Conservation (phyloP, 2,888 invertebrate genomes). For the Nephrocerus scutellatus region DNA sequence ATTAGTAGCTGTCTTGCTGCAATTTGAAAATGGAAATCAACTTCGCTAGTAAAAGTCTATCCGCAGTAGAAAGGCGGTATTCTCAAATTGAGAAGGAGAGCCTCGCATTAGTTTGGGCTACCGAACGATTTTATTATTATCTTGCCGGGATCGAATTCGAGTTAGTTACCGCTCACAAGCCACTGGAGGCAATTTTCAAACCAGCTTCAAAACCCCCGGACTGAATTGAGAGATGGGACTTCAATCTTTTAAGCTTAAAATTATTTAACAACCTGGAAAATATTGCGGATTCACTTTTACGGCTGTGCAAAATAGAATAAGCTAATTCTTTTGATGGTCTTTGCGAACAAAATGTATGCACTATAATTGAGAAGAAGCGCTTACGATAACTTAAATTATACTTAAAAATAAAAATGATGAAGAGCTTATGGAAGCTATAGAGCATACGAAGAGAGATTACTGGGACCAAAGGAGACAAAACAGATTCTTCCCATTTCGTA, state of each 20-base stretch:
- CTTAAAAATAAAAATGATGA: neutral
- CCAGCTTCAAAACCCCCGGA: slow-evolving; percentile 2
- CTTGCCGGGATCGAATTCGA: too few species aligned
- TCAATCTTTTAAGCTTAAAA: slow-evolving; percentile 2
- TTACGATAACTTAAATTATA: slow-evolving; percentile 1
- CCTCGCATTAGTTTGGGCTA: too few species aligned
- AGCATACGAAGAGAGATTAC: too few species aligned
- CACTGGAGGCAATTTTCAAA: too few species aligned
- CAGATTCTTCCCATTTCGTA: too few species aligned
- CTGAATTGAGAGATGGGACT: slow-evolving; percentile 8
- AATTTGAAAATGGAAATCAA: too few species aligned
- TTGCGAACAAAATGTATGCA: neutral
- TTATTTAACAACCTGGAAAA: slow-evolving; percentile 1
- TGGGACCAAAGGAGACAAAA: too few species aligned
- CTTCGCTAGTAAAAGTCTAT: slow-evolving; percentile 9
- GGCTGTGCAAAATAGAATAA: slow-evolving; percentile 1
- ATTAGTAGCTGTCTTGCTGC: slow-evolving; percentile 5
- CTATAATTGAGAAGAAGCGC: too few species aligned
- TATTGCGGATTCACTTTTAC: slow-evolving; percentile 7
- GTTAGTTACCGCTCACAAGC: too few species aligned
- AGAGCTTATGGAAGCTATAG: neutral
- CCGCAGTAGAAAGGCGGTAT: too few species aligned
- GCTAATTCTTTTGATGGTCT: neutral
- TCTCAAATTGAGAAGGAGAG: too few species aligned
- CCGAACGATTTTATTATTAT: too few species aligned